A percentile compares a stretch with the other conserved stretches of the same genome.
Evolutionary conservation across 1,140 invertebrate genomes (phyloP).

Genomic region (Bombus turneri): DNA sequence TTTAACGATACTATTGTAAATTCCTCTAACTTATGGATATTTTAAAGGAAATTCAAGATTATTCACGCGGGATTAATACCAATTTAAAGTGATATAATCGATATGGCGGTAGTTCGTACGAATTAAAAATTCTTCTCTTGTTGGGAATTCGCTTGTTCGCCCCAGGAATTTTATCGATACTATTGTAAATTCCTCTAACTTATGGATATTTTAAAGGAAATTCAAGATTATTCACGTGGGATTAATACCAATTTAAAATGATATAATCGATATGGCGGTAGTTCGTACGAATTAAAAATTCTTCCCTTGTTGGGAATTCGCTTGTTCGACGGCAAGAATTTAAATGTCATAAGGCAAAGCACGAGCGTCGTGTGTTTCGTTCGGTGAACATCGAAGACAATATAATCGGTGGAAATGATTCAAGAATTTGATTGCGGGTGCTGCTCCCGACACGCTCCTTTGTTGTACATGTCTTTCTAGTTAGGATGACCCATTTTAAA

Average conservation of each 20-base stretch:
- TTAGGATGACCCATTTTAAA: conserved; percentile 62
- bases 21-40: no score
- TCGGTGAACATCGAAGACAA: background rate
- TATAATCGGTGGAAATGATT: background rate
- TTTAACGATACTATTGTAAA: no score
- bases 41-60: no score
- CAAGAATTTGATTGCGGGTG: conserved; percentile 30
- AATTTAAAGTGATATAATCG: no score
- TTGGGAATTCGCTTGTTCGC: no score
- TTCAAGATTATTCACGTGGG: no score
- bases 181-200: no score
- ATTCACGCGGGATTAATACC: no score
- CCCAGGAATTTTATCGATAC: background rate
- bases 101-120: no score
- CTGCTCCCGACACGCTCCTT: conserved; percentile 40
- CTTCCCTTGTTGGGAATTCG: background rate
- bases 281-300: background rate
- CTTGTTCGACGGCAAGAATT: background rate
- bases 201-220: no score
- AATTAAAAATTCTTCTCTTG: no score
- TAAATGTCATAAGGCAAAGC: background rate
- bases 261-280: background rate
- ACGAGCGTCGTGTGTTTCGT: no score
- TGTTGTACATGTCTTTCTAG: conserved; percentile 47
- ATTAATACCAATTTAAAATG: background rate